Percentiles rank a stretch among this genome's conserved stretches.
phyloP scores from a whole-genome alignment of 2,888 invertebrate species.

The Philhelius pedissequus region DNA sequence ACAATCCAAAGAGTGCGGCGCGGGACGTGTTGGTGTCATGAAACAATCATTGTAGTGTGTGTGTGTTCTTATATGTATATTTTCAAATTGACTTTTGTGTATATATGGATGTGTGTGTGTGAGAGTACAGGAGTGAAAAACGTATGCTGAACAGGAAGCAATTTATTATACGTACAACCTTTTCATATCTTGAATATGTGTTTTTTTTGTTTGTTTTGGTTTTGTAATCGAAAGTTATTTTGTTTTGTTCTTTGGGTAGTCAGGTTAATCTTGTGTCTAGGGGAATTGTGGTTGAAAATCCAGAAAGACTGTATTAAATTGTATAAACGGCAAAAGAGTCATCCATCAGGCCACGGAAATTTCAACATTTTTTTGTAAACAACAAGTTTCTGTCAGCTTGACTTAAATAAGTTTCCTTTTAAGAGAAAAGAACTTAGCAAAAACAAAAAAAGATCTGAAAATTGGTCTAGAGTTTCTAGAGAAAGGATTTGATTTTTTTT shows the following conservation, averaged over 20 bases:
- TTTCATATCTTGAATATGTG: conserved; percentile 39
- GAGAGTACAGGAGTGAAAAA: background rate
- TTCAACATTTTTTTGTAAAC: no score
- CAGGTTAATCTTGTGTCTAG: background rate
- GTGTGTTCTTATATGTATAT: background rate
- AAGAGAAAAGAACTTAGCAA: no score
- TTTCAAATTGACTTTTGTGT: background rate
- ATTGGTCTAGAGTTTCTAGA: no score
- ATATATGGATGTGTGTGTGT: background rate
- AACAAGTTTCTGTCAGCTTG: no score
- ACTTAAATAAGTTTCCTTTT: no score
- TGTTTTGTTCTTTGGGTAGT: background rate
- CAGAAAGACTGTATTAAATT: background rate
- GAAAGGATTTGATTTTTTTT: no score
- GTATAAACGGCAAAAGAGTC: no score
- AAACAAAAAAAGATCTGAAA: no score
- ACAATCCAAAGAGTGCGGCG: conserved; percentile 74
- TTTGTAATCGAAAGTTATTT: conserved; percentile 12
- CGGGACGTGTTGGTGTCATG: conserved; percentile 68
- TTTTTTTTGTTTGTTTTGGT: background rate
- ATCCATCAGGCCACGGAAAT: no score
- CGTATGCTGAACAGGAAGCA: conserved; percentile 51
- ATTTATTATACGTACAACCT: conserved; percentile 56
- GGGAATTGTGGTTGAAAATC: background rate
- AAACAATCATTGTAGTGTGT: conserved; percentile 1